A percentile compares a stretch with the other conserved stretches of the same genome.
Evolutionary conservation across 2,797 vertebrate species (phyloP).

Genomic region (Paedocypris micromegethes): DNA sequence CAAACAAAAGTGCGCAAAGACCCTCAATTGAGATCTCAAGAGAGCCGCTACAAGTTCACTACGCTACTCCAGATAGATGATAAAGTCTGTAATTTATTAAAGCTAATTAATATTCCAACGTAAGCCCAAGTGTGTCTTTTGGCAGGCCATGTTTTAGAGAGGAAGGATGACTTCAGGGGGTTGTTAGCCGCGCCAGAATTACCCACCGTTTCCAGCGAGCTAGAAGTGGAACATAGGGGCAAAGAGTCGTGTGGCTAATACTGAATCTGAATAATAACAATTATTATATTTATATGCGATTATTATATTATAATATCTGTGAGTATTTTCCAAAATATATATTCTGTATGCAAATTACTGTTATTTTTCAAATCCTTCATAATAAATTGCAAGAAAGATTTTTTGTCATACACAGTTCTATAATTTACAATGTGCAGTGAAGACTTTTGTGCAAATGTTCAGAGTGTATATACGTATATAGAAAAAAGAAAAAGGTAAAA

Average conservation of each 20-base stretch:
- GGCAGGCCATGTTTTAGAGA: slow-evolving; percentile 23
- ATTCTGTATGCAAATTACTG: too few species aligned
- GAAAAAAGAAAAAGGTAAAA: too few species aligned
- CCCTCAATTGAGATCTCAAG: slow-evolving; percentile 1
- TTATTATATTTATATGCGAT: too few species aligned
- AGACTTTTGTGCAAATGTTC: too few species aligned
- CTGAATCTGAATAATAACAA: slow-evolving; percentile 4
- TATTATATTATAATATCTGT: too few species aligned
- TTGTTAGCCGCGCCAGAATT: slow-evolving; percentile 15
- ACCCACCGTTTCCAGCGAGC: slow-evolving; percentile 35
- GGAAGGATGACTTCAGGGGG: slow-evolving; percentile 20
- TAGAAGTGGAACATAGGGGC: slow-evolving; percentile 45
- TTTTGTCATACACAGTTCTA: too few species aligned
- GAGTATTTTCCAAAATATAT: too few species aligned
- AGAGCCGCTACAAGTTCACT: slow-evolving; percentile 11
- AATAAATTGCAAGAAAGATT: too few species aligned
- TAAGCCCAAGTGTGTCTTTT: slow-evolving; percentile 21
- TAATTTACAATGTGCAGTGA: too few species aligned
- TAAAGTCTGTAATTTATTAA: slow-evolving; percentile 21
- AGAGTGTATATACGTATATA: too few species aligned
- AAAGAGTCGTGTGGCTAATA: slow-evolving; percentile 29
- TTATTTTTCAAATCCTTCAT: too few species aligned
- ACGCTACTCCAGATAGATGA: slow-evolving; percentile 16
- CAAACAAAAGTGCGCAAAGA: background rate
- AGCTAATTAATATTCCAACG: slow-evolving; percentile 30